Conservation (phyloP, 2,888 invertebrate species). For the Chaitophorus viminalis region DNA sequence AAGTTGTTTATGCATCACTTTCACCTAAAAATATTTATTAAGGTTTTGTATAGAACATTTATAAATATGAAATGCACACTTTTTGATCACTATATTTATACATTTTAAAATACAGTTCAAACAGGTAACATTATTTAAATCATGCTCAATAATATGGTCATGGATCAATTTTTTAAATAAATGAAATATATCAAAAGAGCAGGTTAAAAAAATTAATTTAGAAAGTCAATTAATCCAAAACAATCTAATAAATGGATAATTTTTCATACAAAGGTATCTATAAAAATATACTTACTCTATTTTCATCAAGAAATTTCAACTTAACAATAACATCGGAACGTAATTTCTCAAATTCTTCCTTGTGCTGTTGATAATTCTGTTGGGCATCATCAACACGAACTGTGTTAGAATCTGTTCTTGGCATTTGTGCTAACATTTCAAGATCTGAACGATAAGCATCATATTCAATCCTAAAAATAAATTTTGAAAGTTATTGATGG, state of each 20-base stretch:
- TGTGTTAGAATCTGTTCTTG: constrained; percentile 70
- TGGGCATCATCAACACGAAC: constrained; percentile 82
- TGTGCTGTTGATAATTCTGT: constrained; percentile 83
- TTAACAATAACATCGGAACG: constrained; percentile 94
- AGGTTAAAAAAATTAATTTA: no score
- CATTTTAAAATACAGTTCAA: not conserved
- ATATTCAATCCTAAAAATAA: constrained; percentile 83
- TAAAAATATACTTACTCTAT: constrained; percentile 76
- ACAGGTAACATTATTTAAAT: no score
- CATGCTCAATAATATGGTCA: no score
- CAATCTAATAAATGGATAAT: not conserved
- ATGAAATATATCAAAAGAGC: no score
- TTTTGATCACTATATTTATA: not conserved
- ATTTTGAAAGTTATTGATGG: not conserved
- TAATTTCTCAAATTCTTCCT: constrained; percentile 90
- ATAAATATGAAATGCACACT: not conserved
- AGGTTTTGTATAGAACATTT: not conserved
- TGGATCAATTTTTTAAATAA: no score
- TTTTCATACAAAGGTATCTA: not conserved
- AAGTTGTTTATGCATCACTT: constrained; percentile 98
- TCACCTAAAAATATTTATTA: constrained; percentile 77
- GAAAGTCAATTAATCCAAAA: no score
- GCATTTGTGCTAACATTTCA: constrained; percentile 79
- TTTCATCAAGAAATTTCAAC: constrained; percentile 96
- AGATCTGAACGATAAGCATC: constrained; percentile 97